Evolutionary conservation across 1,140 invertebrate species (phyloP).

Genomic region (Melitaea cinxia): DNA sequence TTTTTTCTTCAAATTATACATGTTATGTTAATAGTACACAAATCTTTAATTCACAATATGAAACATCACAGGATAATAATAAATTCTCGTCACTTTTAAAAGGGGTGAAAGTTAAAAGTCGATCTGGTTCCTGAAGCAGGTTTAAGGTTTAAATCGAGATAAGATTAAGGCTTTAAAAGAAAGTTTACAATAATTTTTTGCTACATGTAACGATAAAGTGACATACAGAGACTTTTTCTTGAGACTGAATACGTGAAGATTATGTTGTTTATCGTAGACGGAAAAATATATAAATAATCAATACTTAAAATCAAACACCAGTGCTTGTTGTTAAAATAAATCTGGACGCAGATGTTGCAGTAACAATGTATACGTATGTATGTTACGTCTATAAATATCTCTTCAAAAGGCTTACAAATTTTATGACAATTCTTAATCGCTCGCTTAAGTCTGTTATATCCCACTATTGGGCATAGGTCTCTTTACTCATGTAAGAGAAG

Average conservation of each 20-base stretch:
- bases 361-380: slow-evolving; percentile 6
- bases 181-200: slow-evolving; percentile 34
- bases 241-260: slow-evolving; percentile 54
- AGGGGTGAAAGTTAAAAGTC: slow-evolving; percentile 34
- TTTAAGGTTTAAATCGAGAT: slow-evolving; percentile 39
- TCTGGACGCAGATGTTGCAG: slow-evolving; percentile 19
- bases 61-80: slow-evolving; percentile 22
- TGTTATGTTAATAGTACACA: not conserved
- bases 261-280: slow-evolving; percentile 53
- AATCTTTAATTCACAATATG: slow-evolving; percentile 8
- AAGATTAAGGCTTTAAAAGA: slow-evolving; percentile 36
- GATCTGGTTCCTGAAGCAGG: slow-evolving; percentile 30
- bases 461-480: no score
- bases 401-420: not conserved
- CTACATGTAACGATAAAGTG: slow-evolving; percentile 12
- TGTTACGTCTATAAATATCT: slow-evolving; percentile 20
- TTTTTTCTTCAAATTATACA: not conserved
- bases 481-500: no score
- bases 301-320: slow-evolving; percentile 48
- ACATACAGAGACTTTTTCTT: slow-evolving; percentile 38
- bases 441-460: not conserved
- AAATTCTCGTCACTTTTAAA: slow-evolving; percentile 26
- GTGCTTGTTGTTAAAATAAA: slow-evolving; percentile 13
- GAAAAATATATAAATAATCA: slow-evolving; percentile 60
- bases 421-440: not conserved